Conservation (phyloP, 2,113 vertebrate species). For the Phalacrocorax carbo region DNA sequence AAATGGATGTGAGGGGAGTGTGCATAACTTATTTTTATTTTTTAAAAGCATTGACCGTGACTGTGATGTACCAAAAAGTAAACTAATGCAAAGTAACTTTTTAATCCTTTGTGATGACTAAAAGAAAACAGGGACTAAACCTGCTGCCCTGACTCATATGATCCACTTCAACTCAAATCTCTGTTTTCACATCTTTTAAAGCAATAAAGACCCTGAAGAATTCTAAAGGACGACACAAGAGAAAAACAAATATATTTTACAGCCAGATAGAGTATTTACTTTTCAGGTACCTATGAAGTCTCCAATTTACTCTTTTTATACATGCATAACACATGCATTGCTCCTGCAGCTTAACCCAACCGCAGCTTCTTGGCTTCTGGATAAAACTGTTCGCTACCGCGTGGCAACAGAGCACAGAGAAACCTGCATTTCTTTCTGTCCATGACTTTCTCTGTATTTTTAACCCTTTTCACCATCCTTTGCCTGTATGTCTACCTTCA, state of each 20-base stretch:
- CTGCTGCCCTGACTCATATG: not conserved
- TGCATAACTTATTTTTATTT: not conserved
- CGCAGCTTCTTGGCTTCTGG: not conserved
- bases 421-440: not conserved
- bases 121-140: not conserved
- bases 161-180: not conserved
- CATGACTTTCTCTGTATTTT: not conserved
- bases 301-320: not conserved
- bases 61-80: not conserved
- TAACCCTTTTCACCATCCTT: not conserved
- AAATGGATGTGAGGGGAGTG: not conserved
- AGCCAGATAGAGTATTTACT: not conserved
- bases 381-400: not conserved
- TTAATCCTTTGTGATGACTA: not conserved
- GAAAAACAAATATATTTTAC: not conserved
- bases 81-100: not conserved
- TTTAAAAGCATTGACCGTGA: not conserved
- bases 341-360: not conserved
- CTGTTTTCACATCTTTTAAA: not conserved
- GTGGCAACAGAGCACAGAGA: not conserved
- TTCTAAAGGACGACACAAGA: not conserved
- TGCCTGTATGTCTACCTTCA: not conserved
- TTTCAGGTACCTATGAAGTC: not conserved
- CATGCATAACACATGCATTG: accelerated
- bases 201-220: not conserved